Conservation (phyloP, 2,797 vertebrate species). For the Lacerta bilineata region DNA sequence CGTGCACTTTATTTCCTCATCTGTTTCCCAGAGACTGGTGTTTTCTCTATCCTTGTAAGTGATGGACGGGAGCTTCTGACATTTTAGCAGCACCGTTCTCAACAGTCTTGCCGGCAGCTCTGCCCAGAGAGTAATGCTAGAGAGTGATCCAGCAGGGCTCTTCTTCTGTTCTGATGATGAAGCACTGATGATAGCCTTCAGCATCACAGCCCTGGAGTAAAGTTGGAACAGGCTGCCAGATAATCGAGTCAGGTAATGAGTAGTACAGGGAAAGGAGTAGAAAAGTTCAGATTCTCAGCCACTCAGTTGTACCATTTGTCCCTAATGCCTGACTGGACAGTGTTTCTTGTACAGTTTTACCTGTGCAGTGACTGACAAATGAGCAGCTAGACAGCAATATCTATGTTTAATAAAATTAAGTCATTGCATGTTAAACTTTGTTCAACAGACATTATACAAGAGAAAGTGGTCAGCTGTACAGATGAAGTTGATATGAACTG, state of each 20-base stretch:
- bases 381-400: not conserved
- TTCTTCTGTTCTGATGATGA: not conserved
- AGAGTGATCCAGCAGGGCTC: not conserved
- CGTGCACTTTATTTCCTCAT: not conserved
- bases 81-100: not conserved
- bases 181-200: not conserved
- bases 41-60: not conserved
- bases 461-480: not conserved
- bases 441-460: not conserved
- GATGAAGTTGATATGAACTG: not conserved
- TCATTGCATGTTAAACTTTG: not conserved
- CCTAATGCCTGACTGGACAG: not conserved
- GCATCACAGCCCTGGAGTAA: not conserved
- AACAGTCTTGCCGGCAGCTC: not conserved
- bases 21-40: not conserved
- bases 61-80: not conserved
- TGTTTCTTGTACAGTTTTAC: not conserved
- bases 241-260: not conserved
- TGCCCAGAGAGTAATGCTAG: not conserved
- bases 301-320: not conserved
- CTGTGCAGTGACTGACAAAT: not conserved
- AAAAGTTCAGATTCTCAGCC: not conserved
- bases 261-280: not conserved
- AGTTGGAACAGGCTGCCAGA: not conserved
- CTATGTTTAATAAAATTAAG: not conserved